These are phyloP conservation scores for Pionites leucogaster DNA, from an alignment of 2,113 vertebrate species.

Conservation along the genomic window DNA sequence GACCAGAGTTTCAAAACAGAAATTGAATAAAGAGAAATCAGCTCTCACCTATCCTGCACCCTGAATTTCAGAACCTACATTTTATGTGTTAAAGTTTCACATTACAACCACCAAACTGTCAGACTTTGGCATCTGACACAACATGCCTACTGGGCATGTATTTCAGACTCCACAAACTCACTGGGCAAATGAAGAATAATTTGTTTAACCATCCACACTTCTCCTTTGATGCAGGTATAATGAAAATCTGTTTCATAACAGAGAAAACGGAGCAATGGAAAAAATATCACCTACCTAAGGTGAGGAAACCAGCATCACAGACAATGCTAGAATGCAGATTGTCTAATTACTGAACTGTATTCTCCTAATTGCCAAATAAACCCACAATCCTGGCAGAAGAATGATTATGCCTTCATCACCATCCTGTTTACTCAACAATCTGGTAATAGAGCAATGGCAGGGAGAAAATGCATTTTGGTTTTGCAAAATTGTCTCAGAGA, in stretches of 20 bases:
- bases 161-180: constrained; percentile 36
- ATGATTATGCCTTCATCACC: neutral
- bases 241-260: constrained; percentile 38
- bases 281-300: neutral
- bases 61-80: constrained; percentile 1
- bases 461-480: constrained; percentile 20
- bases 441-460: neutral
- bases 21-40: neutral
- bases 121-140: constrained; percentile 27
- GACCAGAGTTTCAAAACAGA: neutral
- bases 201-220: constrained; percentile 40
- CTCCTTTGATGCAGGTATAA: constrained; percentile 33
- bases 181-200: constrained; percentile 30
- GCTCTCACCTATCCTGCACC: neutral
- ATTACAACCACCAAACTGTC: neutral
- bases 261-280: neutral
- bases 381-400: neutral
- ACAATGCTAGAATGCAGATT: neutral
- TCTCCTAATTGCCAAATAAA: constrained; percentile 42
- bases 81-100: neutral
- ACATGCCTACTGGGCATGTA: neutral
- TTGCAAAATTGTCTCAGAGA: neutral
- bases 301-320: constrained; percentile 10
- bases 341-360: neutral
- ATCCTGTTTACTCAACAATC: constrained; percentile 34